Percentiles rank a stretch among this genome's conserved stretches.
phyloP scores from a whole-genome alignment of 2,113 vertebrate species.

The Sapayoa aenigma region DNA sequence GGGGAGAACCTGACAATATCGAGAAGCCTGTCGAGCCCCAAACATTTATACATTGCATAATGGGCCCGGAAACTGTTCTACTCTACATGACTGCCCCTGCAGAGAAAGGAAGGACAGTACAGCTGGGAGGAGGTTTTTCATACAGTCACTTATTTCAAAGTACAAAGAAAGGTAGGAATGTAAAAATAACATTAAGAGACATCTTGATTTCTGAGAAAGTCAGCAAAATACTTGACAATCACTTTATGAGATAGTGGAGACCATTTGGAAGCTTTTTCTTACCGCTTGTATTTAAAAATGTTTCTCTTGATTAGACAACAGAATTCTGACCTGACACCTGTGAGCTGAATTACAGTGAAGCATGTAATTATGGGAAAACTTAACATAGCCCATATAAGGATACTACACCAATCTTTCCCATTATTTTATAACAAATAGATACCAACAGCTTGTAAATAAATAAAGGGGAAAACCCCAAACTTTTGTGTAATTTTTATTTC shows the following conservation, averaged over 20 bases:
- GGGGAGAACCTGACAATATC: background rate
- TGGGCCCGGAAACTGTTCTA: background rate
- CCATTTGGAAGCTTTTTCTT: background rate
- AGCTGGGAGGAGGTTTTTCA: background rate
- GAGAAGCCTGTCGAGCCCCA: background rate
- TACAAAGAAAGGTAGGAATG: background rate
- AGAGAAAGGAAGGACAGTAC: background rate
- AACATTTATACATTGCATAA: background rate
- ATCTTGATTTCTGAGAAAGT: background rate
- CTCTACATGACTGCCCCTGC: background rate
- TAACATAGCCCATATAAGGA: background rate
- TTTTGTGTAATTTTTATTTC: background rate
- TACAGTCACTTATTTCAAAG: background rate
- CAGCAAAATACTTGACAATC: background rate
- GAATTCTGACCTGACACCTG: background rate
- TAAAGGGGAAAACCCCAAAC: too few species aligned
- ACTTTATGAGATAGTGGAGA: background rate
- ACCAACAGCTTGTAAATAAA: background rate
- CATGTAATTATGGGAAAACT: background rate
- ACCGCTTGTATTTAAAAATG: background rate
- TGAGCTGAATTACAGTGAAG: background rate
- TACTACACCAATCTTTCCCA: background rate
- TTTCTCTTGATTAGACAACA: background rate
- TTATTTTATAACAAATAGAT: background rate
- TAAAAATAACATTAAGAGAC: background rate